A percentile compares a stretch with the other conserved stretches of the same genome.
These are phyloP conservation scores for Hypomesus transpacificus DNA, from an alignment of 2,113 vertebrate genomes.

Conservation along the genomic window DNA sequence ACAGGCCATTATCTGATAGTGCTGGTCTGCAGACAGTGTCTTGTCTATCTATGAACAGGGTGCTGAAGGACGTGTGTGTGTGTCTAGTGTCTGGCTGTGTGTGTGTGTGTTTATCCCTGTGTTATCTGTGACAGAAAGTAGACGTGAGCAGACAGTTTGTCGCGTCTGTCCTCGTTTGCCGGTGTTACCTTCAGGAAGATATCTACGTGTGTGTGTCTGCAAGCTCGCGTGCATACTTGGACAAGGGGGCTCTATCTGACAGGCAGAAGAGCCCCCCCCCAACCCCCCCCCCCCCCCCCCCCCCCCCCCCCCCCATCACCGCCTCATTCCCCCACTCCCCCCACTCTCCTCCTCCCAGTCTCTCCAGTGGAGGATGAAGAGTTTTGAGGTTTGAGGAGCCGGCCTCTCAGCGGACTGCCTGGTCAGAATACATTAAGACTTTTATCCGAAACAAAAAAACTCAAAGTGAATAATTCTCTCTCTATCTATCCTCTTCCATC, in stretches of 20 bases:
- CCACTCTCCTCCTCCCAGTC: not conserved
- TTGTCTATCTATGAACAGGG: constrained; percentile 5
- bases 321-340: not conserved
- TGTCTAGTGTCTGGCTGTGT: constrained; percentile 20
- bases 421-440: not conserved
- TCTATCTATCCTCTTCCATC: not conserved
- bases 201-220: constrained; percentile 4
- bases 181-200: constrained; percentile 12
- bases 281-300: not conserved
- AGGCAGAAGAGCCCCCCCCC: not conserved
- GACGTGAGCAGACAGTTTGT: constrained; percentile 43
- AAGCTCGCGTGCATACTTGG: constrained; percentile 15
- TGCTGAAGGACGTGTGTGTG: constrained; percentile 15
- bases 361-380: not conserved
- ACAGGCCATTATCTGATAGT: constrained; percentile 38
- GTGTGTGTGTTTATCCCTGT: constrained; percentile 4
- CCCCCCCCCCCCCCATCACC: not conserved
- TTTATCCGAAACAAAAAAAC: not conserved
- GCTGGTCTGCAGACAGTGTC: constrained; percentile 47
- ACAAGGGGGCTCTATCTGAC: not conserved
- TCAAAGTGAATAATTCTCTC: not conserved
- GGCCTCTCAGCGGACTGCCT: not conserved
- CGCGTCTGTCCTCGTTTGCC: constrained; percentile 19
- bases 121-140: constrained; percentile 31
- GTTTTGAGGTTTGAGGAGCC: not conserved